Percentiles rank a stretch among this genome's conserved stretches.
Evolutionary conservation across 2,113 vertebrate genomes (phyloP).

Genomic region (Hyperopisus bebe): DNA sequence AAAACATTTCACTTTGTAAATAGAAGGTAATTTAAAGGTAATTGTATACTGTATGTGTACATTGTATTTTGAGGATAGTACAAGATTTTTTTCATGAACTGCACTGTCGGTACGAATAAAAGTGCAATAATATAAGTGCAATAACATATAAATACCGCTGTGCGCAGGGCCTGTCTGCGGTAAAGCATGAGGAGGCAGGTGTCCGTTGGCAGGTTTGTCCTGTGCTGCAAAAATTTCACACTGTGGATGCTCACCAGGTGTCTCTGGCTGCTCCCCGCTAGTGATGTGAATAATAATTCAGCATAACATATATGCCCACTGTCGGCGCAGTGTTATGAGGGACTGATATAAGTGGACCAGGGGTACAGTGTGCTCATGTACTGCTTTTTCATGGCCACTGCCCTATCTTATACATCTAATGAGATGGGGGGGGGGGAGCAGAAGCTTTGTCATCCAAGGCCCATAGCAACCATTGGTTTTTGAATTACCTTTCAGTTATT

Average conservation of each 20-base stretch:
- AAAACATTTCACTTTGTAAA: neutral
- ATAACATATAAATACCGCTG: neutral
- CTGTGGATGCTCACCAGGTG: neutral
- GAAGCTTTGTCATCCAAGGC: neutral
- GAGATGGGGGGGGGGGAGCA: neutral
- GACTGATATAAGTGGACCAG: neutral
- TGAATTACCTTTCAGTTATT: neutral
- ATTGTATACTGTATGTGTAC: neutral
- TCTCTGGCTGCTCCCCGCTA: neutral
- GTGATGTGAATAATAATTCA: neutral
- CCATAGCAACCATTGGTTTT: neutral
- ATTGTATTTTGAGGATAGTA: neutral
- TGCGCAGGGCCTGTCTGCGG: neutral
- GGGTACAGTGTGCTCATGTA: neutral
- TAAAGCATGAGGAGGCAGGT: neutral
- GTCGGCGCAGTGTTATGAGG: neutral
- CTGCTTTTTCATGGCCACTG: neutral
- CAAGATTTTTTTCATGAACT: neutral
- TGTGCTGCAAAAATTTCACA: neutral
- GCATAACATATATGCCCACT: neutral
- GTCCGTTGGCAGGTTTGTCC: neutral
- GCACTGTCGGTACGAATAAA: neutral
- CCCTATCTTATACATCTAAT: neutral
- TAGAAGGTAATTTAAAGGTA: neutral
- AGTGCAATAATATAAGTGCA: neutral